A percentile compares a stretch with the other conserved stretches of the same genome.
Evolutionary conservation across 1,140 invertebrate genomes (phyloP).

Genomic region (Pissodes strobi): DNA sequence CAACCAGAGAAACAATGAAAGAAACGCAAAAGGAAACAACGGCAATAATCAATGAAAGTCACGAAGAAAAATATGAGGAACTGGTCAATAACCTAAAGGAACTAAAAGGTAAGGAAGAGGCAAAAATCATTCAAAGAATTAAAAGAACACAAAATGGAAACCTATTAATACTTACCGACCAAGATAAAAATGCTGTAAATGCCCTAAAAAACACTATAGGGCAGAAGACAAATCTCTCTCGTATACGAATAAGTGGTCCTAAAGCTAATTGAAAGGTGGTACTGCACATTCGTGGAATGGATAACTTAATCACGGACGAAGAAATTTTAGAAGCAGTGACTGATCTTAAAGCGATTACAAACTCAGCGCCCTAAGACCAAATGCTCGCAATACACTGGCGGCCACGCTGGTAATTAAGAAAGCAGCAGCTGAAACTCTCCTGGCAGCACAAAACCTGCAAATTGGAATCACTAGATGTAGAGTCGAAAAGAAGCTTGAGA

Average conservation of each 20-base stretch:
- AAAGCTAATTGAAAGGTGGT: not conserved
- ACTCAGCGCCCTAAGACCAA: no score
- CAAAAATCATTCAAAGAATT: not conserved
- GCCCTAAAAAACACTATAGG: not conserved
- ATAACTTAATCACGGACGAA: not conserved
- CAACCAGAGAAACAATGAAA: not conserved
- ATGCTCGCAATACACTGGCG: no score
- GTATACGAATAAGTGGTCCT: not conserved
- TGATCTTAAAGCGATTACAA: not conserved
- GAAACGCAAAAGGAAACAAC: not conserved
- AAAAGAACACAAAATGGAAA: not conserved
- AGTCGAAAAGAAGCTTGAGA: no score
- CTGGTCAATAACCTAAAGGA: not conserved
- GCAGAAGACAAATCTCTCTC: not conserved
- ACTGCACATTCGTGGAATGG: not conserved
- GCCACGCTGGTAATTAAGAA: no score
- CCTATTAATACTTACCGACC: not conserved
- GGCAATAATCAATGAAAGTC: not conserved
- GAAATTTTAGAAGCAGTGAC: not conserved
- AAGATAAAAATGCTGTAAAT: not conserved
- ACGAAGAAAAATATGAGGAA: not conserved
- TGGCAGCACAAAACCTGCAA: no score
- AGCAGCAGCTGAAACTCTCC: no score
- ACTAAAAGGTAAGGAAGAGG: not conserved
- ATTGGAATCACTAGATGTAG: no score